Evolutionary conservation across 2,797 vertebrate species (phyloP).

Genomic region (Mormyrus proboscirostris): DNA sequence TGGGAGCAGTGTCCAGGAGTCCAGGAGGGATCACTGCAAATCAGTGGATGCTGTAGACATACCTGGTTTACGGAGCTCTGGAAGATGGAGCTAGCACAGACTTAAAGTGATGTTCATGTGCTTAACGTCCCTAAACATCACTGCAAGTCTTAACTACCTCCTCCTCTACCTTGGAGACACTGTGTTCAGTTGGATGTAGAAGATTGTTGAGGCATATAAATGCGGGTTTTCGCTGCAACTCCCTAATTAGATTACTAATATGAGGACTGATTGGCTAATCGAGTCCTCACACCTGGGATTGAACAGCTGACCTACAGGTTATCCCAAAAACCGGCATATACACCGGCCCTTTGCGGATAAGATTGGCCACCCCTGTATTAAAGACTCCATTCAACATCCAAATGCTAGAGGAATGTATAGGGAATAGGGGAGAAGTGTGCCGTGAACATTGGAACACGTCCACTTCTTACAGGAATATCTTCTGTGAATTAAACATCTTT

Average conservation of each 20-base stretch:
- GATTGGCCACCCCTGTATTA: background rate
- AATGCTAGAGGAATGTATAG: background rate
- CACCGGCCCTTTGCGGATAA: too few relatives aligned
- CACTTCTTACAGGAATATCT: background rate
- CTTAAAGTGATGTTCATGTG: constrained; percentile 99
- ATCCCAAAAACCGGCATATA: too few relatives aligned
- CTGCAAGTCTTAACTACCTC: constrained; percentile 98
- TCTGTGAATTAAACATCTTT: background rate
- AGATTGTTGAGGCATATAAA: background rate
- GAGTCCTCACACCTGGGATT: too few relatives aligned
- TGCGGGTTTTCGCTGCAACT: too few relatives aligned
- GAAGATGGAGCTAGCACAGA: constrained; percentile 90
- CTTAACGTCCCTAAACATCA: constrained; percentile 96
- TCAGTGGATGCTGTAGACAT: background rate
- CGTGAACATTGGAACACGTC: background rate
- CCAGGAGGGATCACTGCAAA: background rate
- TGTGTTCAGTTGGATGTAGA: background rate
- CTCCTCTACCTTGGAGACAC: constrained; percentile 36
- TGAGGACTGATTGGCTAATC: too few relatives aligned
- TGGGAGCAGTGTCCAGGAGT: background rate
- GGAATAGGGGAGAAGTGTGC: background rate
- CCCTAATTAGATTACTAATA: too few relatives aligned
- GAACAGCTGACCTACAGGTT: too few relatives aligned
- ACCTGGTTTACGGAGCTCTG: constrained; percentile 4
- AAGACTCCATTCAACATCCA: background rate